A percentile compares a stretch with the other conserved stretches of the same genome.
These are phyloP conservation scores for Ooceraea biroi DNA, from an alignment of 1,140 invertebrate genomes.

Conservation along the genomic window DNA sequence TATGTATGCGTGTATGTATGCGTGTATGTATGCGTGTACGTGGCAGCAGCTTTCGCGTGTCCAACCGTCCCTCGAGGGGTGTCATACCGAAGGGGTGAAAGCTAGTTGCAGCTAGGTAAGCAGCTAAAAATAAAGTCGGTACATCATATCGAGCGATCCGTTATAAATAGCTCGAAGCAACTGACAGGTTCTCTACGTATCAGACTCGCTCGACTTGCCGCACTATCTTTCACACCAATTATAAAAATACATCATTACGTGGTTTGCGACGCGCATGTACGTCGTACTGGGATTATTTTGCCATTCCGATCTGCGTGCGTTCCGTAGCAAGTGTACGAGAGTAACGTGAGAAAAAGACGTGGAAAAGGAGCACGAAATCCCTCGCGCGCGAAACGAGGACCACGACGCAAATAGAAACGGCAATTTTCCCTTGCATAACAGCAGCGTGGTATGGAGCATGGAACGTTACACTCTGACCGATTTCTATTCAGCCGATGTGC, in stretches of 20 bases:
- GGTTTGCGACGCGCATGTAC: neutral
- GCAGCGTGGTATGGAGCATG: constrained; percentile 5
- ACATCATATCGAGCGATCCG: constrained; percentile 85
- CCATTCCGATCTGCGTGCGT: neutral
- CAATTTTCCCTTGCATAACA: constrained; percentile 3
- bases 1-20: too few species aligned
- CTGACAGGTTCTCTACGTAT: constrained; percentile 76
- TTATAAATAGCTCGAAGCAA: constrained; percentile 83
- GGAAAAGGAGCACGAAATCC: too few species aligned
- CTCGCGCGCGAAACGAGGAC: too few species aligned
- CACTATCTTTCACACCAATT: constrained; percentile 62
- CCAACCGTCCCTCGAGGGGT: constrained; percentile 37
- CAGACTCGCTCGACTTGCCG: constrained; percentile 68
- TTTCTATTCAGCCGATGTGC: constrained; percentile 10
- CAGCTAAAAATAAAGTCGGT: constrained; percentile 83
- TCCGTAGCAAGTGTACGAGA: too few species aligned
- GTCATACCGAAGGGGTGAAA: constrained; percentile 71
- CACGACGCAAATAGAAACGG: too few species aligned
- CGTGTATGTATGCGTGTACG: too few species aligned
- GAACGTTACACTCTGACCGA: constrained; percentile 26
- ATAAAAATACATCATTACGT: constrained; percentile 59
- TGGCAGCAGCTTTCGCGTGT: constrained; percentile 23
- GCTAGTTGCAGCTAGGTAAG: constrained; percentile 74
- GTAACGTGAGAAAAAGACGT: too few species aligned
- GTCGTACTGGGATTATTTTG: constrained; percentile 26